Evolutionary conservation across 2,888 invertebrate genomes (phyloP), one percentile per base, ranked within the genome.

Genomic region (Calameuta idolon): DNA sequence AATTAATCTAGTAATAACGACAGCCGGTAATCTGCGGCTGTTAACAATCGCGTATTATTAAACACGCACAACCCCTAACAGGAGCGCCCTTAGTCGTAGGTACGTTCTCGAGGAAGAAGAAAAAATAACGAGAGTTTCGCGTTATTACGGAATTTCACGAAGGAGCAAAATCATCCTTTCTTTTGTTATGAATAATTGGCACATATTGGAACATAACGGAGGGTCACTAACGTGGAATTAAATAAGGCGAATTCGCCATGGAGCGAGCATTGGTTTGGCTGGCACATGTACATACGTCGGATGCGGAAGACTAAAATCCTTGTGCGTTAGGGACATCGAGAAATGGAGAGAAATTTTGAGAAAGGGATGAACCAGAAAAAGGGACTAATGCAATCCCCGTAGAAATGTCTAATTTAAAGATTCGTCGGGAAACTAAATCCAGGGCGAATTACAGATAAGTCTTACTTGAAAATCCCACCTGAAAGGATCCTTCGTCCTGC

Each of bases 361-460:
- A 23, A 23, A 55, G 9, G 55, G 23, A 55, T 9, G 23, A 9
- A 55, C 2, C 1, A 55, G 55, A 55, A 23, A 23, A 23, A 55
- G 55, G 55, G 55, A 55, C 55, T 55, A 9, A 9, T 15, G 55
- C 9, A 71, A 71, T 23, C 71, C 33, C 31, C 33, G 71, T 71
- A 31, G 71, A 31, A 34, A 34, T 11, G 71, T 92, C 92, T 93
- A 93, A 93, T 93, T 93, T 93, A 92, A 92, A 92, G 92, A 93
- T 92, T 92, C 92, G 92, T 92, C 90, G 92, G 91, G 91, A 91
- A 92, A 92, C 92, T 93, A 93, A 93, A 92, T 93, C 93, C 89
- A 90, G 90, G 91, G 91, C 92, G 92, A 93, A 93, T 93, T 93
- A 92, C 92, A 93, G 93, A 93, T 93, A 93, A 92, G 92, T 92